A percentile compares a stretch with the other conserved stretches of the same genome.
Conservation (phyloP, 1,140 invertebrate genomes). For the Dendroctonus valens region DNA sequence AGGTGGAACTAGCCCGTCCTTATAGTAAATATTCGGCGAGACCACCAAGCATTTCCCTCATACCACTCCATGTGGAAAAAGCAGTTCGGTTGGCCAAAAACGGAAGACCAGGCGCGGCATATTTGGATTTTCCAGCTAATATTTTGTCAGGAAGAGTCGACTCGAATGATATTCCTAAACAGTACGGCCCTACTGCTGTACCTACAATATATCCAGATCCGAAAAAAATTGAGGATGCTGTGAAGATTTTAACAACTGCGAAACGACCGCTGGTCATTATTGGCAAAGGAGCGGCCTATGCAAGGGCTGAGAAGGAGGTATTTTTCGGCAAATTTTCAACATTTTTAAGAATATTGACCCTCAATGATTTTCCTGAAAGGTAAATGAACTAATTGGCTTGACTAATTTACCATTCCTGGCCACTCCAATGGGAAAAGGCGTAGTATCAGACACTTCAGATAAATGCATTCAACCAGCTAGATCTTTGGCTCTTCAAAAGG, state of each 20-base stretch:
- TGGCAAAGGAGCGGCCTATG: constrained; percentile 92
- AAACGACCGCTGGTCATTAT: constrained; percentile 84
- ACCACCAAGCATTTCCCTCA: constrained; percentile 76
- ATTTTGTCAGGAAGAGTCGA: constrained; percentile 52
- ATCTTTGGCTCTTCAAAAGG: constrained; percentile 81
- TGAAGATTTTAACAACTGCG: constrained; percentile 66
- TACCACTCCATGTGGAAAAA: constrained; percentile 91
- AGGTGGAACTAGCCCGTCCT: constrained; percentile 76
- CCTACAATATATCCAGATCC: constrained; percentile 70
- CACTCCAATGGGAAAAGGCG: constrained; percentile 97
- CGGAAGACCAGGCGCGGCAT: constrained; percentile 84
- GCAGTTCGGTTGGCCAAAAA: constrained; percentile 80
- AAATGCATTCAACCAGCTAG: constrained; percentile 82
- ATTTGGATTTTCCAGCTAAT: constrained; percentile 89
- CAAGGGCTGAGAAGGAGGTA: constrained; percentile 70
- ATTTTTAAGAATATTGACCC: too few species aligned
- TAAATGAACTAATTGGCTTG: constrained; percentile 62
- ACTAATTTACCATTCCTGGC: constrained; percentile 85
- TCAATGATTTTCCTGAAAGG: not conserved
- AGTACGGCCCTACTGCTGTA: constrained; percentile 57
- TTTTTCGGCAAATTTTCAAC: constrained; percentile 33
- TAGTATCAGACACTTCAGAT: constrained; percentile 77
- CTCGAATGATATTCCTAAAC: constrained; percentile 50
- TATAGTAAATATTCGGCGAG: constrained; percentile 90
- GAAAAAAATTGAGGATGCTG: constrained; percentile 65